Evolutionary conservation across 2,797 vertebrate species (phyloP).

Genomic region (Acestrorhynchus altus): DNA sequence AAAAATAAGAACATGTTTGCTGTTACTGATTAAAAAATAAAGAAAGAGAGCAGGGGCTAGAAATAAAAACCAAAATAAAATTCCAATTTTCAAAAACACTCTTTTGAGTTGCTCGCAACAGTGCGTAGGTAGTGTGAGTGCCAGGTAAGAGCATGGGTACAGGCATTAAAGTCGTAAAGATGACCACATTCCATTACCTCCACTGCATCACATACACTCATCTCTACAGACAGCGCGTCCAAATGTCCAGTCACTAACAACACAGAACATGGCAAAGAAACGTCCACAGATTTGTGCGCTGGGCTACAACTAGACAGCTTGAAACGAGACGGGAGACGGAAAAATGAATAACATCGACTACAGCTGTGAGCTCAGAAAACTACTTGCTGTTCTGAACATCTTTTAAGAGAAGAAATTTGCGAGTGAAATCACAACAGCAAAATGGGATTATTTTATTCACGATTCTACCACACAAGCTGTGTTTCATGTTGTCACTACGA

Average conservation of each 20-base stretch:
- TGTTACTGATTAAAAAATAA: constrained; percentile 9
- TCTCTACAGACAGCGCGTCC: not conserved
- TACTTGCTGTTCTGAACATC: not conserved
- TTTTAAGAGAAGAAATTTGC: constrained; percentile 4
- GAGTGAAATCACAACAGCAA: not conserved
- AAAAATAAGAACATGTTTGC: constrained; percentile 53
- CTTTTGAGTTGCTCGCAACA: not conserved
- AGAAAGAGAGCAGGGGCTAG: constrained; percentile 50
- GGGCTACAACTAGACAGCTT: not conserved
- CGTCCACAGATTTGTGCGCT: constrained; percentile 3
- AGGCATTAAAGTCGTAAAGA: not conserved
- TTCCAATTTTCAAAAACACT: constrained; percentile 9
- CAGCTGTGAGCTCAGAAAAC: not conserved
- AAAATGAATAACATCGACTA: not conserved
- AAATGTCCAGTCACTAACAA: not conserved
- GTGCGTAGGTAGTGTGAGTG: not conserved
- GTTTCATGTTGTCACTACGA: constrained; percentile 1
- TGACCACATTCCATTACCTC: not conserved
- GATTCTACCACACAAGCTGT: constrained; percentile 4
- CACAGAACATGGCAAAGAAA: not conserved
- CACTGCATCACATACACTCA: constrained; percentile 1
- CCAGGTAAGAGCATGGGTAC: not conserved
- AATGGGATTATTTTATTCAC: constrained; percentile 7
- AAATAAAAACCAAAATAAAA: constrained; percentile 60
- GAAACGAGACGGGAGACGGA: too few relatives aligned